phyloP scores from a whole-genome alignment of 2,888 invertebrate genomes.

The Carabus problematicus region DNA sequence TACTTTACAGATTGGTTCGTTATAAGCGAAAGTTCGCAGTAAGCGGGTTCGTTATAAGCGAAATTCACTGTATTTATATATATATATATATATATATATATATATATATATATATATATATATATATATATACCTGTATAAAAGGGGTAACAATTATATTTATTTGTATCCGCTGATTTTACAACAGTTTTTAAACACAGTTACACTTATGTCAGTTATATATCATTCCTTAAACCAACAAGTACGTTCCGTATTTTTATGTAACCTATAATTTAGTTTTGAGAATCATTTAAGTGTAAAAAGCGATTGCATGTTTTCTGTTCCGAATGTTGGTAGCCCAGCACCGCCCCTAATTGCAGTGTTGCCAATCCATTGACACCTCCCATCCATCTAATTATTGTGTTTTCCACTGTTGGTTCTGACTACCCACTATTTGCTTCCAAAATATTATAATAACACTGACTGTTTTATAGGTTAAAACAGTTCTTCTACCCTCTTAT shows the following conservation, averaged over 20 bases:
- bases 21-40: too few species aligned
- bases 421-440: too few species aligned
- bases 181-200: too few species aligned
- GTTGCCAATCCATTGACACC: slow-evolving; percentile 30
- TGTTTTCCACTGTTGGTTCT: slow-evolving; percentile 16
- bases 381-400: slow-evolving; percentile 34
- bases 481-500: too few species aligned
- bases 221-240: neutral
- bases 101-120: slow-evolving; percentile 27
- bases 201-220: neutral
- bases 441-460: too few species aligned
- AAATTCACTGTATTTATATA: neutral
- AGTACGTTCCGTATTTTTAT: neutral
- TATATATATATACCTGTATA: slow-evolving; percentile 5
- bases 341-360: slow-evolving; percentile 35
- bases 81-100: slow-evolving; percentile 1
- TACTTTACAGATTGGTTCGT: too few species aligned
- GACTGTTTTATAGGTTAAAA: too few species aligned
- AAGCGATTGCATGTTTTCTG: slow-evolving; percentile 18
- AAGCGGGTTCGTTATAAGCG: too few species aligned
- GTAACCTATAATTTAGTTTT: too few species aligned
- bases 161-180: too few species aligned
- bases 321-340: slow-evolving; percentile 27
- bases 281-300: too few species aligned
- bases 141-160: too few species aligned